These are phyloP conservation scores for Euglossa dilemma DNA, from an alignment of 1,140 invertebrate genomes.

Conservation along the genomic window DNA sequence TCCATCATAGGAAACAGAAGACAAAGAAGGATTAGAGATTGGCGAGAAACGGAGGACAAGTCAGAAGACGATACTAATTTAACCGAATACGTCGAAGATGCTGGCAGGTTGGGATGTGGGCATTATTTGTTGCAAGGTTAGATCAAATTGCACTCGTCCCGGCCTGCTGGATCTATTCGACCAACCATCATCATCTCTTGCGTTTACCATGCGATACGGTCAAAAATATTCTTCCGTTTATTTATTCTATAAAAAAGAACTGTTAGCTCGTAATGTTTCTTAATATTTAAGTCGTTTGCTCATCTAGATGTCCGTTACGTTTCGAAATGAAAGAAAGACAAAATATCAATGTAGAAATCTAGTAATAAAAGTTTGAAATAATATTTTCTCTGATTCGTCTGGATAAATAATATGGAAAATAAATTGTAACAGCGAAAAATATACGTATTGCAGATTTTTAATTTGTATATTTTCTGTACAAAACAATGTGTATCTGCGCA, in stretches of 20 bases:
- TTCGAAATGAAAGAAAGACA: neutral
- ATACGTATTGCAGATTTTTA: neutral
- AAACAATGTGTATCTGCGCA: neutral
- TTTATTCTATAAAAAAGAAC: neutral
- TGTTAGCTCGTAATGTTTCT: neutral
- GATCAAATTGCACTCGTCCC: slow-evolving; percentile 82
- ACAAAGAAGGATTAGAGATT: neutral
- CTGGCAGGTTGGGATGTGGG: slow-evolving; percentile 78
- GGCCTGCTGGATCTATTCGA: slow-evolving; percentile 79
- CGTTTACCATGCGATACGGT: neutral
- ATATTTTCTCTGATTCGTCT: neutral
- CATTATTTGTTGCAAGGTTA: slow-evolving; percentile 78
- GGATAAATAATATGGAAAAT: neutral
- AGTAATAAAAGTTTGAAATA: neutral
- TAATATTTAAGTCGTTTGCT: too few species aligned
- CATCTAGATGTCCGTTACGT: neutral
- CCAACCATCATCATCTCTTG: slow-evolving; percentile 49
- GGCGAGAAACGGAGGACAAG: slow-evolving; percentile 17
- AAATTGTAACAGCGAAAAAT: too few species aligned
- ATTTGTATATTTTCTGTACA: too few species aligned
- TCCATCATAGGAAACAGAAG: slow-evolving; percentile 51
- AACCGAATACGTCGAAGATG: slow-evolving; percentile 49
- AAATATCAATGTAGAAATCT: too few species aligned
- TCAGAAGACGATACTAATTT: neutral
- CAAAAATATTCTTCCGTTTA: neutral